Evolutionary conservation across 2,797 vertebrate species (phyloP), one percentile per base, ranked within the genome.

Genomic region (Sebastes nivosus): DNA sequence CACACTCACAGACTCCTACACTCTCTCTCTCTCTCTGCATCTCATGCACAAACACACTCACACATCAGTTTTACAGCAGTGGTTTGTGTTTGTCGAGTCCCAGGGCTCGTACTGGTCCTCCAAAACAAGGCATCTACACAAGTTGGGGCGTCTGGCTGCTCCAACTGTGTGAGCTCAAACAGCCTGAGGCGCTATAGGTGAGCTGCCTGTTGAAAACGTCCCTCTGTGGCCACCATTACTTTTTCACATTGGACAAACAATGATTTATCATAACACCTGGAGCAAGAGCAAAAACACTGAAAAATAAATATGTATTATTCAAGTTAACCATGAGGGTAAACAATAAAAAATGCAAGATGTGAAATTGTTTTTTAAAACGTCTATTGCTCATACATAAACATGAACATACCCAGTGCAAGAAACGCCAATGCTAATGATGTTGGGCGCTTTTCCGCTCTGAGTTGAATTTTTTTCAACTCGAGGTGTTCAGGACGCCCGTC

Each of bases 1-100:
- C 86, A 89, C 79, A 85, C 87, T 84, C 83, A 75, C 79, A 82
- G 32, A 81, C 88, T 81, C 87, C 75, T 75, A 83, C 81, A 72
- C 77, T 46, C 38, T 34, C 55, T 46, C 34, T 25, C 3, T 38
- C 24, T 32, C 66, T 58, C 71, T 55, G 25, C 18, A 52, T 64
- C 68, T 57, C 34, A 65, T n/a, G 63, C 36, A 24, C 63, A 55
- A 8, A 59, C 34, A 70, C 16, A 22, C 61, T 73, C 58, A 80
- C 68, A 75, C 36, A 75, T 61, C 50, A 27, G 34, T 67, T 68
- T 66, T 72, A 66, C 75, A 81, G 71, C 65, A 72, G 72, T 78
- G 85, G 85, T 79, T 75, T 80, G 83, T 78, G 74, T 77, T 72
- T 74, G 72, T 82, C n/a, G 20, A 29, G 75, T 77, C 83, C 70